Conservation (phyloP, 2,113 vertebrate genomes). For the Cyanistes caeruleus region DNA sequence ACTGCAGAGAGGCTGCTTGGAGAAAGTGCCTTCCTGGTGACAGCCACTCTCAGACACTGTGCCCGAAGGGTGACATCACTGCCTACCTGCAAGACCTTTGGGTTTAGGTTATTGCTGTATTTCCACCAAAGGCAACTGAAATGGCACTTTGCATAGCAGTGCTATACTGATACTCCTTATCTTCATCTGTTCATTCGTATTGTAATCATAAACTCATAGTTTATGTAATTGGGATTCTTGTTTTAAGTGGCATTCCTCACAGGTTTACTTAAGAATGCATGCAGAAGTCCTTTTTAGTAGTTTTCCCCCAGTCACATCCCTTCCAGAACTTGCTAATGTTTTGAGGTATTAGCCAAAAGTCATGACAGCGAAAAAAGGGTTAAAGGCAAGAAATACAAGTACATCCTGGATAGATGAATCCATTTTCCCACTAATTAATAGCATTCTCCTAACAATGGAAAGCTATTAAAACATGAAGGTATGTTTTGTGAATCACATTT, state of each 20-base stretch:
- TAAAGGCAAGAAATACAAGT: constrained; percentile 43
- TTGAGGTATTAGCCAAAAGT: not conserved
- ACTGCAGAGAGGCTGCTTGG: not conserved
- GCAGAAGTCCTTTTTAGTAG: not conserved
- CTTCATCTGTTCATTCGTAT: not conserved
- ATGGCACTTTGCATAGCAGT: not conserved
- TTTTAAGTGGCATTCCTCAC: not conserved
- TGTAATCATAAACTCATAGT: not conserved
- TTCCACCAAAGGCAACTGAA: constrained; percentile 5
- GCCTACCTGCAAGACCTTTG: not conserved
- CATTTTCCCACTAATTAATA: constrained; percentile 72
- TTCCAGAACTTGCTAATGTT: not conserved
- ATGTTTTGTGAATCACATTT: constrained; percentile 75
- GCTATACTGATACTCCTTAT: not conserved
- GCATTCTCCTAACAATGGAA: constrained; percentile 74
- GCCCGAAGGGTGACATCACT: not conserved
- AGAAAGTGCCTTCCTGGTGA: not conserved
- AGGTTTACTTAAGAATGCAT: constrained; percentile 11
- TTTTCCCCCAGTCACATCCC: not conserved
- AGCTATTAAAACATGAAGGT: constrained; percentile 76
- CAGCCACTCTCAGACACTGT: not conserved
- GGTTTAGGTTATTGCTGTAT: not conserved
- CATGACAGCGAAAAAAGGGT: not conserved
- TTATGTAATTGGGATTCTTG: not conserved
- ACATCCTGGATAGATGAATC: constrained; percentile 62